Evolutionary conservation across 2,113 vertebrate species (phyloP), one percentile per base, ranked within the genome.

Genomic region (Paralichthys olivaceus): DNA sequence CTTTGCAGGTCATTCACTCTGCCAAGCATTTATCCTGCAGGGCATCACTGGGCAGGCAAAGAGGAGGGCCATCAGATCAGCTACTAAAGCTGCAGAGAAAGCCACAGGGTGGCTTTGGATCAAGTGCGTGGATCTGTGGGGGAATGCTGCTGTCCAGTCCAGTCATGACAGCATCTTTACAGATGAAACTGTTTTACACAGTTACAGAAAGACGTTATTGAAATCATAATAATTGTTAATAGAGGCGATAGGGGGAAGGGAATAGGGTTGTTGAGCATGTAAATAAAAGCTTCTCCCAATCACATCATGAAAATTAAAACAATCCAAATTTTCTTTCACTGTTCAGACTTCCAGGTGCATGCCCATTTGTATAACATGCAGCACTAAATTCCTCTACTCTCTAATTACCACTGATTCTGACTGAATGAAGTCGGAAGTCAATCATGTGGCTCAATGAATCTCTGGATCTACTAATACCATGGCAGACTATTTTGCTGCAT

Each of bases 401-500:
- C 5, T 3, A 29, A 17, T 45, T 7, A 17, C 28, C 32, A 13
- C 34, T 20, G 37, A 61, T 69, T 26, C 5, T 23, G 25, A 40
- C 14, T 43, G 29, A 72, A 66, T 62, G 11, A 55, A 62, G 40
- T 34, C 43, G 6, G 4, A 32, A n/a, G 45, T 26, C n/a, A 25
- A 37, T 57, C 60, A 47, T 60, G 66, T 34, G 23, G 20, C 51
- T 68, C 79, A 19, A 9, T 43, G 43, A 40, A 13, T 40, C 37
- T 40, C 12, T 40, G 37, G 37, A 40, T 40, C 37, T 40, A 43
- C 53, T 12, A 11, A 63, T 80, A 59, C 75, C 65, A n/a, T 20
- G 15, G 23, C 65, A 20, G 72, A 59, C 54, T 72, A 65, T 65
- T 75, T 7, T 53, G 54, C 54, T 47, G 2, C 66, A 54, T 20